Conservation (phyloP, 23 tunicate genomes). For the Styela clava region DNA sequence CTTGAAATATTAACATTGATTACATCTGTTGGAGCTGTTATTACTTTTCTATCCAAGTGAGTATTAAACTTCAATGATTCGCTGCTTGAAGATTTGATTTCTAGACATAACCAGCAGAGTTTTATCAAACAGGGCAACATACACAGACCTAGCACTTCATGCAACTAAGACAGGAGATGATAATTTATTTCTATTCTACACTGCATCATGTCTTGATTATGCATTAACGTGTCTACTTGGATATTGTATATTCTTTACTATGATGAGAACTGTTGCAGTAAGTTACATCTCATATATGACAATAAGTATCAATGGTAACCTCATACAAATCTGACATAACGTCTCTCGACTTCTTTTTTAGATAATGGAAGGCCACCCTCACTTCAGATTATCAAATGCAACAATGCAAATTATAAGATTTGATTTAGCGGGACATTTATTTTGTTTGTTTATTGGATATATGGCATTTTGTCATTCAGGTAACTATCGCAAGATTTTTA, state of each 20-base stretch:
- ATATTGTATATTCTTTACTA: constrained; percentile 37
- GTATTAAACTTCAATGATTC: too few relatives aligned
- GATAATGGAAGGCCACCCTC: constrained; percentile 67
- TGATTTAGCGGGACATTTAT: constrained; percentile 38
- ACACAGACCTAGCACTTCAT: constrained; percentile 40
- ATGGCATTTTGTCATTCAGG: constrained; percentile 67
- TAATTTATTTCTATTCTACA: constrained; percentile 29
- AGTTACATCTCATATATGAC: too few relatives aligned
- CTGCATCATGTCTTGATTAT: constrained; percentile 42
- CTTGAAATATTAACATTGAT: constrained; percentile 11
- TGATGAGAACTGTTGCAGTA: constrained; percentile 50
- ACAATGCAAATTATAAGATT: constrained; percentile 30
- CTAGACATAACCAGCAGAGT: too few relatives aligned
- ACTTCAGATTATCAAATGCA: constrained; percentile 38
- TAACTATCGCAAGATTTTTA: too few relatives aligned
- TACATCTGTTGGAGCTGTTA: constrained; percentile 14
- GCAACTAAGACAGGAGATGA: constrained; percentile 1
- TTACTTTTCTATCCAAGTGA: constrained; percentile 14
- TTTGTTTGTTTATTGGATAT: constrained; percentile 32
- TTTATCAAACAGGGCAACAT: constrained; percentile 53
- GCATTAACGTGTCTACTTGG: constrained; percentile 30
- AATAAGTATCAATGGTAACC: background rate
- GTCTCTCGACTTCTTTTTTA: constrained; percentile 1
- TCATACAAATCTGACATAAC: background rate
- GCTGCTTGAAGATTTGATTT: too few relatives aligned